These are phyloP conservation scores for Labrus mixtus DNA, from an alignment of 2,113 vertebrate species.

Conservation along the genomic window DNA sequence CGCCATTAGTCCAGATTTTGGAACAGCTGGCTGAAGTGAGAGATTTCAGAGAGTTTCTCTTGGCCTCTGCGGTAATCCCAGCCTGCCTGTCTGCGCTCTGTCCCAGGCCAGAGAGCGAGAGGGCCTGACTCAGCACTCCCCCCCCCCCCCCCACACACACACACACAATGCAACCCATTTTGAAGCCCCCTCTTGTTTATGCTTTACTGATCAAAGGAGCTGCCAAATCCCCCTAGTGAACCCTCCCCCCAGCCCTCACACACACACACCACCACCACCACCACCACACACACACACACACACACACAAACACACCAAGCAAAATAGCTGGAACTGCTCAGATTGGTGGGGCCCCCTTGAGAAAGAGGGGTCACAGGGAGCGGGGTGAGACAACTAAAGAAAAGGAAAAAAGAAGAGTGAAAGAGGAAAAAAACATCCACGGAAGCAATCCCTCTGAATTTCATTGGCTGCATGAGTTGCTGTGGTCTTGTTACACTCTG, in stretches of 20 bases:
- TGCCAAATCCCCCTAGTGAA: constrained; percentile 85
- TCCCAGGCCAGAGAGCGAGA: constrained; percentile 76
- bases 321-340: constrained; percentile 84
- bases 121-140: constrained; percentile 87
- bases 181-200: constrained; percentile 91
- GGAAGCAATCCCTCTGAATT: constrained; percentile 81
- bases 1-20: constrained; percentile 61
- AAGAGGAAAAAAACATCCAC: constrained; percentile 61
- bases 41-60: constrained; percentile 65
- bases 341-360: constrained; percentile 84
- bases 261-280: constrained; percentile 71
- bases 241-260: constrained; percentile 77
- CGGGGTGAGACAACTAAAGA: constrained; percentile 64
- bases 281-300: constrained; percentile 62
- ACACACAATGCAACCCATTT: constrained; percentile 87
- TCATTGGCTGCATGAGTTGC: constrained; percentile 84
- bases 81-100: constrained; percentile 74
- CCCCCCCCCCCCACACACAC: no score
- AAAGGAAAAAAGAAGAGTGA: constrained; percentile 37
- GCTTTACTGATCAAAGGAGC: constrained; percentile 93
- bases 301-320: constrained; percentile 77
- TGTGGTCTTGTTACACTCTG: constrained; percentile 81
- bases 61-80: constrained; percentile 70
- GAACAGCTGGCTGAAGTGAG: constrained; percentile 76
- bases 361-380: constrained; percentile 85